Evolutionary conservation across 2,113 vertebrate species (phyloP).

Genomic region (Falco punctatus): DNA sequence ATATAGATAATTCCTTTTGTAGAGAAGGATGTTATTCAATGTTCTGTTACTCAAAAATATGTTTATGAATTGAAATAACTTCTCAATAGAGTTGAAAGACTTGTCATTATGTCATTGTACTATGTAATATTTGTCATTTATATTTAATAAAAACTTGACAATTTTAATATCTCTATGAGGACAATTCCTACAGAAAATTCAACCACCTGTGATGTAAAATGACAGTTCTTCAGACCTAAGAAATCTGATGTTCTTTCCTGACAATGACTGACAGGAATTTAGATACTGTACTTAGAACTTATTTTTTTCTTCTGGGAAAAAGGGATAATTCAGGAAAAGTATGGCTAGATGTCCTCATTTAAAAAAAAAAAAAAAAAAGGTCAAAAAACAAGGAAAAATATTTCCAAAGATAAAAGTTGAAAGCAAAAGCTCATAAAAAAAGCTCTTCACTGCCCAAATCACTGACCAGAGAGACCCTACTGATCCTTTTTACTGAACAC

Average conservation of each 20-base stretch:
- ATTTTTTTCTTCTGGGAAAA: background rate
- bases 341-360: background rate
- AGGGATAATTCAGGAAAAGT: background rate
- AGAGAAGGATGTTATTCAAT: background rate
- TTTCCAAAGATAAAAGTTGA: background rate
- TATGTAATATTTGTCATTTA: background rate
- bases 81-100: background rate
- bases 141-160: background rate
- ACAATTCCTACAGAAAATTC: background rate
- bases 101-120: background rate
- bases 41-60: background rate
- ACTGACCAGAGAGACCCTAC: background rate
- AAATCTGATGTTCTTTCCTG: background rate
- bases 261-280: background rate
- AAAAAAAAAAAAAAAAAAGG: too few species aligned
- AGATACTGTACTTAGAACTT: background rate
- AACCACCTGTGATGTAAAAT: background rate
- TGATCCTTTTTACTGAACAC: background rate
- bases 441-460: background rate
- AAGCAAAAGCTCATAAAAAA: background rate
- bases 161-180: background rate
- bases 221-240: background rate
- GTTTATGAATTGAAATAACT: background rate
- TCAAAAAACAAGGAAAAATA: background rate
- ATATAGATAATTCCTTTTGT: background rate